Conservation (phyloP, 2,888 invertebrate species). For the Chironomus tentans region DNA sequence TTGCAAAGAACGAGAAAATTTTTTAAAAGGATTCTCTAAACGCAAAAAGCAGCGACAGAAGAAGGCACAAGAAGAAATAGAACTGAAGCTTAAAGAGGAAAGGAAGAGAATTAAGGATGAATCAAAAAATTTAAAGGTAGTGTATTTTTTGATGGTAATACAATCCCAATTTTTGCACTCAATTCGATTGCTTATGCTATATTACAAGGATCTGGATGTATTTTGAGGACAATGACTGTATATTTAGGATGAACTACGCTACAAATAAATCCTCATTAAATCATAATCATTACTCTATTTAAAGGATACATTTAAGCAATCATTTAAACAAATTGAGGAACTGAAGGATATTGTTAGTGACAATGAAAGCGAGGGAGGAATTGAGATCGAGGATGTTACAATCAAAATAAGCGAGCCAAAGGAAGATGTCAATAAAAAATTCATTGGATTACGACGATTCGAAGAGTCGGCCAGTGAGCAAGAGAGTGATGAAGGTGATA, state of each 20-base stretch:
- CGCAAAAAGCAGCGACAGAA: slow-evolving; percentile 1
- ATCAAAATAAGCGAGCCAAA: neutral
- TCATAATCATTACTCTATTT: too few relatives aligned
- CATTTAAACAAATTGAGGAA: slow-evolving; percentile 6
- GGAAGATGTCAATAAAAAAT: neutral
- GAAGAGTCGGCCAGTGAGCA: neutral
- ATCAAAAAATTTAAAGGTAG: slow-evolving; percentile 6
- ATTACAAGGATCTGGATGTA: too few relatives aligned
- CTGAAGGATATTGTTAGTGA: neutral
- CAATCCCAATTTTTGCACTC: too few relatives aligned
- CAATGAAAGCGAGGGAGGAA: neutral
- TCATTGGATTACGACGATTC: neutral
- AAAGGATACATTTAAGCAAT: slow-evolving; percentile 18
- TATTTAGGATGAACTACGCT: too few relatives aligned
- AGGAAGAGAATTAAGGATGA: neutral
- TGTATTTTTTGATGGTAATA: too few relatives aligned
- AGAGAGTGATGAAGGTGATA: neutral
- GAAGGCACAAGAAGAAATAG: slow-evolving; percentile 17
- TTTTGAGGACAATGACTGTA: too few relatives aligned
- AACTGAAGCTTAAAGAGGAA: slow-evolving; percentile 2
- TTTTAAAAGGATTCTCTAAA: slow-evolving; percentile 12
- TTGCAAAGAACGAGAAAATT: slow-evolving; percentile 9
- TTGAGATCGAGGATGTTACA: slow-evolving; percentile 12
- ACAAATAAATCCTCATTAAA: too few relatives aligned
- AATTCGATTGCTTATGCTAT: too few relatives aligned